A percentile compares a stretch with the other conserved stretches of the same genome.
Evolutionary conservation across 2,113 vertebrate genomes (phyloP).

Genomic region (Thalassoma bifasciatum): DNA sequence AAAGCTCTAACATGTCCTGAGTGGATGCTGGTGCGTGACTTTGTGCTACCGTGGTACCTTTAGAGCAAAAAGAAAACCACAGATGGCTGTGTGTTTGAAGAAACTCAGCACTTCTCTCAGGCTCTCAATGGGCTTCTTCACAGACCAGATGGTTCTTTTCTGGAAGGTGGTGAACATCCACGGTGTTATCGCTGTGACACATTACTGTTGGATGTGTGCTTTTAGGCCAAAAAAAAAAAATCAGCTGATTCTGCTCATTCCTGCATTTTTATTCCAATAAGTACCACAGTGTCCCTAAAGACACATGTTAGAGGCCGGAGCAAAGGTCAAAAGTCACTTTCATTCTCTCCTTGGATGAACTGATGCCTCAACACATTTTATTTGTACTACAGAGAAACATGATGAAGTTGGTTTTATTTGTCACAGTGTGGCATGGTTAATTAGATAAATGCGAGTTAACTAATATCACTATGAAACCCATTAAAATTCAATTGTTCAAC

Average conservation of each 20-base stretch:
- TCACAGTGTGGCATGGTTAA: too few species aligned
- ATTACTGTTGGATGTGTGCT: neutral
- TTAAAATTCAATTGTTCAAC: too few species aligned
- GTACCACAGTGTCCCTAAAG: neutral
- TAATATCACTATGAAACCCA: too few species aligned
- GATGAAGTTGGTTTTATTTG: too few species aligned
- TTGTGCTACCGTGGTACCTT: too few species aligned
- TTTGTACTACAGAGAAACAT: neutral
- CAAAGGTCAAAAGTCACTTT: too few species aligned
- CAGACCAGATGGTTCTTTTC: neutral
- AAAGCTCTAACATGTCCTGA: too few species aligned
- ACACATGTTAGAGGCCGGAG: too few species aligned
- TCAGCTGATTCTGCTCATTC: neutral
- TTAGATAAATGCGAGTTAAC: too few species aligned
- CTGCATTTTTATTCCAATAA: neutral
- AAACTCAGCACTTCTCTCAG: conserved; percentile 1
- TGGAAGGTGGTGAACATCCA: neutral
- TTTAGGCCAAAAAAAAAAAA: neutral
- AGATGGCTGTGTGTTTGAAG: neutral
- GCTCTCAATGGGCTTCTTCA: neutral
- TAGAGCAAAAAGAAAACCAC: neutral
- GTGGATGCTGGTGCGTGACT: too few species aligned
- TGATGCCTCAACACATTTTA: neutral
- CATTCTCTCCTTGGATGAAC: neutral
- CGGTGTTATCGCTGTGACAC: neutral